Evolutionary conservation across 2,888 invertebrate species (phyloP).

Genomic region (Agrochola macilenta): DNA sequence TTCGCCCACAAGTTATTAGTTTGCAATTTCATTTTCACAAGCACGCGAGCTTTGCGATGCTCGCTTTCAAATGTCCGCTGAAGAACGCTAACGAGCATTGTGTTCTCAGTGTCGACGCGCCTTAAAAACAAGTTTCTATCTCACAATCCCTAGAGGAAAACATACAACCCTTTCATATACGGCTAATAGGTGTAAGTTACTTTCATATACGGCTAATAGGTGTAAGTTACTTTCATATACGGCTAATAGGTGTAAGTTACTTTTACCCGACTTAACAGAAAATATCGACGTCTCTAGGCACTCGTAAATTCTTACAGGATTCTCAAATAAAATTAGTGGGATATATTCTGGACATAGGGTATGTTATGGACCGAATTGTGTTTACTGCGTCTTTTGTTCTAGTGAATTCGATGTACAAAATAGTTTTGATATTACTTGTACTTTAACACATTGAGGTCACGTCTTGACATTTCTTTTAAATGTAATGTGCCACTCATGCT

Average conservation of each 20-base stretch:
- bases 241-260: conserved; percentile 62
- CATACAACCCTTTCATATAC: conserved; percentile 54
- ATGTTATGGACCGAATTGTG: not conserved
- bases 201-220: too few species aligned
- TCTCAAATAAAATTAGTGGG: conserved; percentile 56
- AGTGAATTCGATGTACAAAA: not conserved
- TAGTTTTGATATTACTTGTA: not conserved
- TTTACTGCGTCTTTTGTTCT: not conserved
- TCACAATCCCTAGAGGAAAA: conserved; percentile 46
- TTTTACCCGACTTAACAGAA: conserved; percentile 58
- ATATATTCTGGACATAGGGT: conserved; percentile 20
- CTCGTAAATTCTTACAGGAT: conserved; percentile 60
- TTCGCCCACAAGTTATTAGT: not conserved
- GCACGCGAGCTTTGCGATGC: not conserved
- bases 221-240: conserved; percentile 55
- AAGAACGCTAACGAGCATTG: not conserved
- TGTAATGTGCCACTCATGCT: not conserved
- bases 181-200: conserved; percentile 62
- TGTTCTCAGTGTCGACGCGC: not conserved
- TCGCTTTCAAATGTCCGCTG: not conserved
- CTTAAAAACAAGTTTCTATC: conserved; percentile 48
- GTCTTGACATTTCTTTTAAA: not conserved
- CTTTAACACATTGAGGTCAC: not conserved
- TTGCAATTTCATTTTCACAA: not conserved
- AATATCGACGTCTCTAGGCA: conserved; percentile 62